Percentiles rank a stretch among this genome's conserved stretches.
Conservation (phyloP, 1,140 invertebrate species). For the Drosophila persimilis region DNA sequence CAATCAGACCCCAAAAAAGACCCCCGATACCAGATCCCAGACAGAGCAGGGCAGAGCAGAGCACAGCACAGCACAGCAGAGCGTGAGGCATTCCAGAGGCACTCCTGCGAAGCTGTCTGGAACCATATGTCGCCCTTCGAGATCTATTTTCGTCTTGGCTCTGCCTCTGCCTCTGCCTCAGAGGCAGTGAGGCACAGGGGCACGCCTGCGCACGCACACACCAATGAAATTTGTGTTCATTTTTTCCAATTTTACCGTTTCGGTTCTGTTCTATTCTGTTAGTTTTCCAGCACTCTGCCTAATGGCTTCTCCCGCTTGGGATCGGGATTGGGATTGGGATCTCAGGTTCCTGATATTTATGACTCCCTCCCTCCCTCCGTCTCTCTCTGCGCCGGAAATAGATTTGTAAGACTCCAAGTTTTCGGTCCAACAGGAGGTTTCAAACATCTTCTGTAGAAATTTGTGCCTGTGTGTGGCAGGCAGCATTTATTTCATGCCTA, state of each 20-base stretch:
- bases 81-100: constrained; percentile 57
- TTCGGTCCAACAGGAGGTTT: constrained; percentile 28
- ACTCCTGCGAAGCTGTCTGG: constrained; percentile 73
- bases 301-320: constrained; percentile 53
- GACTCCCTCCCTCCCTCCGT: not conserved
- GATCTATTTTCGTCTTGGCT: too few species aligned
- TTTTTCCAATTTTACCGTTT: constrained; percentile 61
- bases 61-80: constrained; percentile 13
- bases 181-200: constrained; percentile 16
- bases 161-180: too few species aligned
- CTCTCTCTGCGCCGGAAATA: constrained; percentile 62
- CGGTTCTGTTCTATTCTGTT: not conserved
- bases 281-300: constrained; percentile 62
- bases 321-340: not conserved
- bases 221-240: constrained; percentile 33
- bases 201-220: constrained; percentile 55
- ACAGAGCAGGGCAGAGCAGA: constrained; percentile 22
- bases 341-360: constrained; percentile 52
- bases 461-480: not conserved
- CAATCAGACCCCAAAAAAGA: constrained; percentile 56
- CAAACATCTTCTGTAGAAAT: constrained; percentile 10
- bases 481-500: constrained; percentile 54
- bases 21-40: constrained; percentile 2
- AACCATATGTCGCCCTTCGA: constrained; percentile 59
- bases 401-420: constrained; percentile 29